Evolutionary conservation across 2,797 vertebrate species (phyloP), one percentile per base, ranked within the genome.

Genomic region (Neostethus bicornis): DNA sequence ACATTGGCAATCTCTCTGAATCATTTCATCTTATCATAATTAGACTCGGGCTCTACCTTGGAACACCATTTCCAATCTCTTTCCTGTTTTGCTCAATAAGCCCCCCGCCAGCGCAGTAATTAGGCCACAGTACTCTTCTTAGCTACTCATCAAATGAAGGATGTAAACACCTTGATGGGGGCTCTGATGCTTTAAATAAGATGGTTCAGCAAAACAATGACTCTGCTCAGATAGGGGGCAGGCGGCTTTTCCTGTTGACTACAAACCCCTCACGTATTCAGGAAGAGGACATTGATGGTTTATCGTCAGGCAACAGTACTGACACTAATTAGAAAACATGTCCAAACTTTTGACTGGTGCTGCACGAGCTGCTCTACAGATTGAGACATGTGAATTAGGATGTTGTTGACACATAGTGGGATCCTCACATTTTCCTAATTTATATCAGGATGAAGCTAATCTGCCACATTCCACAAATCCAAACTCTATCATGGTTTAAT

Each of bases 21-120:
- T 73, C 48, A 65, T 72, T 71, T 70, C 56, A 71, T 74, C 66
- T 73, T 50, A 60, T 79, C 61, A 44, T 79, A 81, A 87, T 78
- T 75, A 77, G 46, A 77, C 51, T 48, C 21, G 24, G 52, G 60
- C 69, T 63, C 52, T 61, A 66, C 61, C 70, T 67, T 71, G 44
- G 52, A 83, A 67, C 47, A 51, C 37, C 53, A 51, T 66, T 71
- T 73, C 59, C 73, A 70, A 58, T 52, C 43, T 31, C 61, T 72
- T 75, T 51, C 24, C 57, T 60, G 53, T 57, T 73, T 75, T 74
- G 32, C 75, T 80, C 61, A 81, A 80, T 76, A 73, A 72, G 75
- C 61, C 65, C 66, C 75, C 64, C 76, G 82, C 72, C 73, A 79
- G 64, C 51, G 47, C n/a, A 66, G 53, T 77, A 83, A 85, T 83